A percentile compares a stretch with the other conserved stretches of the same genome.
Evolutionary conservation across 2,888 invertebrate genomes (phyloP).

Genomic region (Adelognathus sp.): DNA sequence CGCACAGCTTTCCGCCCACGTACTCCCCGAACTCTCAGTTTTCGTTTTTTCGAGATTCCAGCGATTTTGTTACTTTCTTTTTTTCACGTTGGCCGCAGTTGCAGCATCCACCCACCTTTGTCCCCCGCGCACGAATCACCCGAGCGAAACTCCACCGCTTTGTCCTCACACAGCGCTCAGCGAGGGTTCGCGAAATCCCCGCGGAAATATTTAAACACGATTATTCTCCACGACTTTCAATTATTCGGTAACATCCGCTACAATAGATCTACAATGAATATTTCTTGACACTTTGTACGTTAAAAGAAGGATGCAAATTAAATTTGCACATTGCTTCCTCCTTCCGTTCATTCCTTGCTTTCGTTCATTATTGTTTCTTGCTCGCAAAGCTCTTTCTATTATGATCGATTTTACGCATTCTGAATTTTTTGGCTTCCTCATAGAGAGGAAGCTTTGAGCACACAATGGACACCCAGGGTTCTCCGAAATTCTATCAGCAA

Average conservation of each 20-base stretch:
- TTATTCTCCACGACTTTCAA: neutral
- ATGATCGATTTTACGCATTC: no score
- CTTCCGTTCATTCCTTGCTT: no score
- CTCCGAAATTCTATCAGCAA: no score
- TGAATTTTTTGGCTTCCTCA: no score
- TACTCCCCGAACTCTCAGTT: conserved; percentile 38
- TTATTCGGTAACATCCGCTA: neutral
- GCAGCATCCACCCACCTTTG: conserved; percentile 5
- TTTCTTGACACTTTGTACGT: no score
- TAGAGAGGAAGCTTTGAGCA: no score
- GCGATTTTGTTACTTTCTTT: conserved; percentile 1
- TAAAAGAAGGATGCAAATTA: no score
- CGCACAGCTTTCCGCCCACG: neutral
- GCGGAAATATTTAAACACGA: neutral
- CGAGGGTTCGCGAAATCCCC: neutral
- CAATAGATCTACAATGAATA: no score
- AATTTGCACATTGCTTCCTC: no score
- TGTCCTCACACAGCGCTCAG: neutral
- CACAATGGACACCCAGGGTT: no score
- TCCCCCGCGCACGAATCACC: neutral
- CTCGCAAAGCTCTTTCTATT: no score
- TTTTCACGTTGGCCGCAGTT: neutral
- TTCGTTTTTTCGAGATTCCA: conserved; percentile 47
- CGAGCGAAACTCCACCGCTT: neutral
- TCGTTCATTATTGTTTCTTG: no score